Evolutionary conservation across 2,797 vertebrate species (phyloP), one percentile per base, ranked within the genome.

Genomic region (Synanceia verrucosa): DNA sequence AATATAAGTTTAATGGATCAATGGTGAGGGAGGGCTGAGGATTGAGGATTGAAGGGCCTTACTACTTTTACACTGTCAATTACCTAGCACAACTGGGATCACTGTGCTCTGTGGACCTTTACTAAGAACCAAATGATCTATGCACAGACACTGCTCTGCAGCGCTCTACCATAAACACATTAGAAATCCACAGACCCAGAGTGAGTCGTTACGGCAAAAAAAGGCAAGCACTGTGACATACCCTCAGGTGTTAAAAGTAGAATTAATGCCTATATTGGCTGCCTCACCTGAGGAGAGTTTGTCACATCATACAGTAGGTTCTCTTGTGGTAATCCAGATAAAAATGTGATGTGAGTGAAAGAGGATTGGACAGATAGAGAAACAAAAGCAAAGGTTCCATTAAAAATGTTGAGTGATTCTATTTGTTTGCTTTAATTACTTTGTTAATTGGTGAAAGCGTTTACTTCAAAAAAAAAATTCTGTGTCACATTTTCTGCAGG

Each of bases 351-450:
- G 57, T 58, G 66, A 58, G 64, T 52, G 61, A 81, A 51, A 62
- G 28, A 37, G 46, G 57, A 81, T 60, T 53, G 78, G 76, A 68
- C 73, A 86, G 78, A 84, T 77, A 79, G 80, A 83, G 71, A 75
- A 75, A 78, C 79, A 80, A 80, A 86, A 81, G 76, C 62, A 84
- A 87, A 82, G 72, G 78, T 87, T 84, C 78, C 84, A 76, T 86
- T 82, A 83, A 84, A 86, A 90, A 85, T 82, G 52, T 77, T 77
- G 53, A 79, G 48, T n/a, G 77, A 86, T 82, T 89, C 82, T 77
- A 88, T 89, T 86, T 92, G 86, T 91, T 90, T 90, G 80, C 81
- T 82, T 86, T 91, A 92, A 94, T 93, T 88, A 91, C 86, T 88
- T 83, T 85, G 86, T 86, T 88, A 88, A 93, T 93, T 91, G 88